Percentiles rank a stretch among this genome's conserved stretches.
Conservation (phyloP, 2,113 vertebrate genomes). For the Calypte anna region DNA sequence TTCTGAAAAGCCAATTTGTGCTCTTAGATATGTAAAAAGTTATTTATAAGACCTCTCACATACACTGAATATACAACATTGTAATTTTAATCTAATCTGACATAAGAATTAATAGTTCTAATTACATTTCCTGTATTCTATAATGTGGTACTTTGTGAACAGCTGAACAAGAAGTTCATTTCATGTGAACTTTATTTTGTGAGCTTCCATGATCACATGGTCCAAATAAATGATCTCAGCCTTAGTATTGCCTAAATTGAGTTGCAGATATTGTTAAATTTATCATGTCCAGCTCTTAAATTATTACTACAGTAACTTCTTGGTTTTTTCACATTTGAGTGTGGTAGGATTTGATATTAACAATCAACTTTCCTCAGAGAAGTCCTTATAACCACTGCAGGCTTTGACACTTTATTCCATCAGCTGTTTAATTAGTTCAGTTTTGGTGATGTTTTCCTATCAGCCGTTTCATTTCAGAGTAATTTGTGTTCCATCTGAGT, state of each 20-base stretch:
- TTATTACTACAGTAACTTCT: not conserved
- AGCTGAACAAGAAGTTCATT: not conserved
- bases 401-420: not conserved
- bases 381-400: not conserved
- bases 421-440: not conserved
- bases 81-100: not conserved
- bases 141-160: not conserved
- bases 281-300: not conserved
- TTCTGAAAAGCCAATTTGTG: not conserved
- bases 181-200: not conserved
- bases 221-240: not conserved
- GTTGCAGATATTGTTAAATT: not conserved
- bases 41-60: not conserved
- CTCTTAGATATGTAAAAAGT: not conserved
- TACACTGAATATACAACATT: not conserved
- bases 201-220: not conserved
- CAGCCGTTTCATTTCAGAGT: not conserved
- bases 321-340: not conserved
- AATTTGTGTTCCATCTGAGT: not conserved
- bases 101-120: not conserved
- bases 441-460: not conserved
- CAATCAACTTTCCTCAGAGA: not conserved
- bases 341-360: not conserved
- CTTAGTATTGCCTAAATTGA: not conserved
- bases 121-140: not conserved